phyloP scores from a whole-genome alignment of 2,888 invertebrate genomes.

The Stenotaenia linearis region DNA sequence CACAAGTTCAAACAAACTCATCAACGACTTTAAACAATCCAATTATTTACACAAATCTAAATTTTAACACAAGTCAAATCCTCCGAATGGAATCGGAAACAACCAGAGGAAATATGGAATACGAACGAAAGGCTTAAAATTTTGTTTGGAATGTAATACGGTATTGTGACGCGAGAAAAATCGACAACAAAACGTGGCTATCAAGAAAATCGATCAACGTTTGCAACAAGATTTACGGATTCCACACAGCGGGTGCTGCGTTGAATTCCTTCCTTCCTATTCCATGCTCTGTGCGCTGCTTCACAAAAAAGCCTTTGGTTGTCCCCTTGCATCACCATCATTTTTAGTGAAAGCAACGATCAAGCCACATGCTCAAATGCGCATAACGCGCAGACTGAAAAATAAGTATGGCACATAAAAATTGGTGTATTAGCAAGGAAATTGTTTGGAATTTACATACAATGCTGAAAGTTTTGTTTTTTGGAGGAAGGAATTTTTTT shows the following conservation, averaged over 20 bases:
- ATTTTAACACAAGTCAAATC: too few relatives aligned
- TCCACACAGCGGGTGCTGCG: background rate
- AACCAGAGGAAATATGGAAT: too few relatives aligned
- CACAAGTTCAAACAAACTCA: too few relatives aligned
- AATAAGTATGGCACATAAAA: too few relatives aligned
- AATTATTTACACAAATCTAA: too few relatives aligned
- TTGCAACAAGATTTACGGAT: background rate
- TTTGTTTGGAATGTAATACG: background rate
- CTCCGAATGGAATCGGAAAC: too few relatives aligned
- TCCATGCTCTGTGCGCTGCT: background rate
- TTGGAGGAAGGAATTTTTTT: too few relatives aligned
- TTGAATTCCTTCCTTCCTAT: background rate
- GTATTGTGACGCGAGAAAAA: background rate
- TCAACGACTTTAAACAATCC: too few relatives aligned
- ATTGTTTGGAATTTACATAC: too few relatives aligned
- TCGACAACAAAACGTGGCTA: background rate
- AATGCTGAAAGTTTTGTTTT: too few relatives aligned
- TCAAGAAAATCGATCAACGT: background rate
- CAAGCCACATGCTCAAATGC: background rate
- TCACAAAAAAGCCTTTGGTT: background rate
- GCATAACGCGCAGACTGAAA: background rate
- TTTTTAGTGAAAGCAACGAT: background rate
- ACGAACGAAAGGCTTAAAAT: too few relatives aligned
- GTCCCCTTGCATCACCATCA: background rate
- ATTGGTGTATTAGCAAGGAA: too few relatives aligned